Base-by-base conservation (phyloP, 2,797 vertebrate genomes). In the Sebastes taczanowskii region DNA sequence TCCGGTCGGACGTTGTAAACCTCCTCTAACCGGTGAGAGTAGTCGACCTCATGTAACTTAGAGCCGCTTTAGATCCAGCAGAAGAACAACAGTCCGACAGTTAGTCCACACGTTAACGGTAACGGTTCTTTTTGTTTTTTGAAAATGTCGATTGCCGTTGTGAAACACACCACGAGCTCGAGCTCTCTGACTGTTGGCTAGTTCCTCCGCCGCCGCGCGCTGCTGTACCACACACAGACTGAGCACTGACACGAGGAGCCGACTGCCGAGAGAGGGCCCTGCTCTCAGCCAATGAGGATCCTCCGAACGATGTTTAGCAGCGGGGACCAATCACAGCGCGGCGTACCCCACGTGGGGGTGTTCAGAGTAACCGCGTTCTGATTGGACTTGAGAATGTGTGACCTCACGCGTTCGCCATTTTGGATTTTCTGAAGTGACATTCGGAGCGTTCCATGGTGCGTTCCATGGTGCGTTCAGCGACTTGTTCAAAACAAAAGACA, bases 331-430 rank as follows among this genome's bases (percentile, higher is more conserved):
- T 96, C 91, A 22, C 56, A 5, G 20, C 23, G 3, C 32, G 20
- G 2, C 1, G 4, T 1, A 7, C 86, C 96, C 97, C 97, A 98
- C 97, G 97, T 98, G 97, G 97, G 60, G 92, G 18, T 6, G 5
- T 10, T 5, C 20, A 14, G 23, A 14, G 56, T 23, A 9, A 22
- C 18, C 6, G 60, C 32, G 25, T 22, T 53, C 71, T 53, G 89
- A 98, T 95, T 97, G 97, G 97, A 3, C 73, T 29, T 16, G 14
- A 63, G 53, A 56, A 27, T 34, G 59, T 53, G 91, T 93, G 90
- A 96, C 95, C 92, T 96, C 96, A 95, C 94, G 81, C 78, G 72
- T 93, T 96, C 96, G 96, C 96, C 96, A 96, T 97, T 96, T 96
- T 97, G 96, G 95, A 96, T 96, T 90, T 92, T 96, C 90, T 92